Evolutionary conservation across 2,113 vertebrate genomes (phyloP), one percentile per base, ranked within the genome.

Genomic region (Hipposideros armiger): DNA sequence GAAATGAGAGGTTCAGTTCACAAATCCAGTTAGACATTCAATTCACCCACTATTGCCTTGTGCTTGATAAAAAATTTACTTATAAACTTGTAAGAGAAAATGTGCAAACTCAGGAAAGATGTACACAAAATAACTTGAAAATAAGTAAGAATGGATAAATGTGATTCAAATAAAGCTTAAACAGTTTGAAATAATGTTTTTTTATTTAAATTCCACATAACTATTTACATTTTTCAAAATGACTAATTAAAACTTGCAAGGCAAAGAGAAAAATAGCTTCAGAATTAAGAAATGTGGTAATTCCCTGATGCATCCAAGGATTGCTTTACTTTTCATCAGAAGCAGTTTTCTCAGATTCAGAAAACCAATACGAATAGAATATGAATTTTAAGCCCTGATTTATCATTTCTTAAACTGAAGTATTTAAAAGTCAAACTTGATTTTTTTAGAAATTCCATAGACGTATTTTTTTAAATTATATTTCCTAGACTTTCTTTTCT

Each of bases 401-500:
- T 87, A 76, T 66, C 67, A 72, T 93, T 74, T 84, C 74, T 13
- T 81, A 81, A 92, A 60, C 50, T 69, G 22, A 26, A 77, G 7
- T 70, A 94, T 92, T 95, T 70, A 94, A 77, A 88, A 89, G 67
- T 88, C 58, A 95, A 77, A 87, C 58, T 56, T 90, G 22, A 96
- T 83, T 95, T 36, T 36, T 91, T 82, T 66, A 78, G 56, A 11
- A 87, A 93, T 95, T 78, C 32, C 50, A 93, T 15, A 90, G 30
- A 89, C 54, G 42, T 32, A 86, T 28, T 92, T 95, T 95, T 86
- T 3, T 50, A 67, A 91, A 83, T 64, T 87, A 54, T 30, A 56
- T 60, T 90, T 95, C 76, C 40, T 96, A 73, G 28, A 10, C 47
- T 87, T 95, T 92, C 50, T 58, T 96, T 28, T 84, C 80, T 80